A percentile compares a stretch with the other conserved stretches of the same genome.
phyloP scores from a whole-genome alignment of 92 coral and sea anemone genomes.

The Porites divaricata region DNA sequence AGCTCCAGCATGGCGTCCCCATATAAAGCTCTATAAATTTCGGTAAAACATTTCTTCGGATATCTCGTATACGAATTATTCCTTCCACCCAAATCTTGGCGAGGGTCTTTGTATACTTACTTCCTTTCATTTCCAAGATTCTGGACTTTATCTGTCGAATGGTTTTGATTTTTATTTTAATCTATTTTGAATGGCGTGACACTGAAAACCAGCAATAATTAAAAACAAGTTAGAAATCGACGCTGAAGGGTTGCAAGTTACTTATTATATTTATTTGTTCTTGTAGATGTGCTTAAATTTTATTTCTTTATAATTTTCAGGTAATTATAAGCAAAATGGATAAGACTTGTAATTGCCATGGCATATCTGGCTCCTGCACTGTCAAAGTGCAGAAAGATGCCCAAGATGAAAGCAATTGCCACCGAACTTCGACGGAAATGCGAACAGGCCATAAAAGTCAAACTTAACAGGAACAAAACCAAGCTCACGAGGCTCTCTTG shows the following conservation, averaged over 20 bases:
- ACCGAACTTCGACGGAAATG: slow-evolving; percentile 68
- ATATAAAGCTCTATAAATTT: too few relatives aligned
- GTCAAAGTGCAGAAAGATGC: slow-evolving; percentile 81
- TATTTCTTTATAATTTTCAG: slow-evolving; percentile 48
- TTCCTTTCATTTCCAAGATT: too few relatives aligned
- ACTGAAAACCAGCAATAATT: too few relatives aligned
- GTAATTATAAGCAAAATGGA: slow-evolving; percentile 79
- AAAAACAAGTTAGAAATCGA: not conserved
- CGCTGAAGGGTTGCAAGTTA: not conserved
- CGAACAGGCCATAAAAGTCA: slow-evolving; percentile 70
- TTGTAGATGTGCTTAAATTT: not conserved
- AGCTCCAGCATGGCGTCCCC: too few relatives aligned
- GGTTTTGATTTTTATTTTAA: too few relatives aligned
- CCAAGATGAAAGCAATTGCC: slow-evolving; percentile 76
- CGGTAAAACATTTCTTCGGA: too few relatives aligned
- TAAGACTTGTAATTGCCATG: slow-evolving; percentile 91
- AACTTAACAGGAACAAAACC: slow-evolving; percentile 69
- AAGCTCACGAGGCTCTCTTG: slow-evolving; percentile 55
- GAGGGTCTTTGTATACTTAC: too few relatives aligned
- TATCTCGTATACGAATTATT: too few relatives aligned
- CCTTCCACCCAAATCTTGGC: too few relatives aligned
- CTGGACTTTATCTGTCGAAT: too few relatives aligned
- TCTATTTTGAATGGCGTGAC: too few relatives aligned
- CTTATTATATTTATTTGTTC: too few relatives aligned
- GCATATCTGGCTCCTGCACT: slow-evolving; percentile 84